Percentiles rank a stretch among this genome's conserved stretches.
Evolutionary conservation across 2,888 invertebrate species (phyloP).

Genomic region (Leucophenga montana): DNA sequence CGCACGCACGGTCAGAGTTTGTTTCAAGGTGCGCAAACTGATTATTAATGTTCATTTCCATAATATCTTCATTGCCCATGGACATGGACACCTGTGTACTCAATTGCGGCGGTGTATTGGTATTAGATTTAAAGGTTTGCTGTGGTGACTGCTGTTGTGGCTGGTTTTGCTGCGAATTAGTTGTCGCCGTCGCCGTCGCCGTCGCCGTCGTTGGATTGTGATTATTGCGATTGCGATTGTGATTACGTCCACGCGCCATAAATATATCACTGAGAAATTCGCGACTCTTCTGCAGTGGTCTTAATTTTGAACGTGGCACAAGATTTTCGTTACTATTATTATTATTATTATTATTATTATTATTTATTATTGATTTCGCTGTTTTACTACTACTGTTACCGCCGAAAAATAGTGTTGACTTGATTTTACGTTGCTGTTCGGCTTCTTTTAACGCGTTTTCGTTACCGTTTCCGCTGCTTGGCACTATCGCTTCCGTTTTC

Average conservation of each 20-base stretch:
- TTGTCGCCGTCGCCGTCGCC: too few relatives aligned
- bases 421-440: background rate
- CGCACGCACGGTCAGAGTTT: slow-evolving; percentile 63
- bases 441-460: slow-evolving; percentile 5
- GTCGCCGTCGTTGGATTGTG: slow-evolving; percentile 35
- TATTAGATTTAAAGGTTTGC: slow-evolving; percentile 36
- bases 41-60: slow-evolving; percentile 38
- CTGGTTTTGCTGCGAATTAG: slow-evolving; percentile 42
- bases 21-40: slow-evolving; percentile 66
- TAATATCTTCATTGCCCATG: slow-evolving; percentile 35
- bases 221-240: slow-evolving; percentile 64
- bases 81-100: slow-evolving; percentile 33
- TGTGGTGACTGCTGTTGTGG: slow-evolving; percentile 42
- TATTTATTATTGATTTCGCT: slow-evolving; percentile 4
- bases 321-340: slow-evolving; percentile 27
- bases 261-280: slow-evolving; percentile 69
- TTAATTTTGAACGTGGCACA: slow-evolving; percentile 48
- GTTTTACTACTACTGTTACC: slow-evolving; percentile 3
- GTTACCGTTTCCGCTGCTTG: slow-evolving; percentile 21
- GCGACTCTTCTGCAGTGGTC: slow-evolving; percentile 65
- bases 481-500: slow-evolving; percentile 21
- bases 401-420: slow-evolving; percentile 10
- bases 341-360: slow-evolving; percentile 12
- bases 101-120: slow-evolving; percentile 41
- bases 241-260: slow-evolving; percentile 73